phyloP scores from a whole-genome alignment of 2,888 invertebrate species.

The Pseudococcus jackbeardsleyi region DNA sequence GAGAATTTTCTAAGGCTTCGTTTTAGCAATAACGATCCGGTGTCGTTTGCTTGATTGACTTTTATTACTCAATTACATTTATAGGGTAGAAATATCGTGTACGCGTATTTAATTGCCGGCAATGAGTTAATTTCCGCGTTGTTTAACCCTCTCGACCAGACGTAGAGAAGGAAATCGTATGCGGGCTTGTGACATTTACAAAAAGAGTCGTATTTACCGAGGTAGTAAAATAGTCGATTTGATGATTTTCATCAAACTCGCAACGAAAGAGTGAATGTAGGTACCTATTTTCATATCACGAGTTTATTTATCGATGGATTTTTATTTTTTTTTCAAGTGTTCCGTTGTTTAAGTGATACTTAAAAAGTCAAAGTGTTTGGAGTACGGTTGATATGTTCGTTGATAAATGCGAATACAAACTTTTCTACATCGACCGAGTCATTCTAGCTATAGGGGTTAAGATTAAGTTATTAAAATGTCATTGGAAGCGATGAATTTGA shows the following conservation, averaged over 20 bases:
- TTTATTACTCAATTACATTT: conserved; percentile 45
- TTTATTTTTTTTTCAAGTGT: conserved; percentile 17
- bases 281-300: background rate
- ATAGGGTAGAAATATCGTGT: conserved; percentile 28
- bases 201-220: background rate
- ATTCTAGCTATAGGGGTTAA: background rate
- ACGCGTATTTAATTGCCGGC: conserved; percentile 31
- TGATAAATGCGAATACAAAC: background rate
- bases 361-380: background rate
- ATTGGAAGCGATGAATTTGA: background rate
- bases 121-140: conserved; percentile 51
- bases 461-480: conserved; percentile 33
- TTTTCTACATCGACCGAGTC: background rate
- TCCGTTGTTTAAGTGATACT: conserved; percentile 28
- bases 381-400: background rate
- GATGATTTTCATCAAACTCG: conserved; percentile 16
- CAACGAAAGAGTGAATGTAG: background rate
- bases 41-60: conserved; percentile 49
- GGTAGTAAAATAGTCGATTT: background rate
- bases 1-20: conserved; percentile 20
- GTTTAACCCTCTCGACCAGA: conserved; percentile 28
- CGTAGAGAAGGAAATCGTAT: conserved; percentile 28
- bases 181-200: conserved; percentile 47
- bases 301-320: conserved; percentile 8
- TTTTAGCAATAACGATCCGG: conserved; percentile 16